Percentiles rank a stretch among this genome's conserved stretches.
phyloP scores from a whole-genome alignment of 2,888 invertebrate species.

The Zaprionus obscuricornis region DNA sequence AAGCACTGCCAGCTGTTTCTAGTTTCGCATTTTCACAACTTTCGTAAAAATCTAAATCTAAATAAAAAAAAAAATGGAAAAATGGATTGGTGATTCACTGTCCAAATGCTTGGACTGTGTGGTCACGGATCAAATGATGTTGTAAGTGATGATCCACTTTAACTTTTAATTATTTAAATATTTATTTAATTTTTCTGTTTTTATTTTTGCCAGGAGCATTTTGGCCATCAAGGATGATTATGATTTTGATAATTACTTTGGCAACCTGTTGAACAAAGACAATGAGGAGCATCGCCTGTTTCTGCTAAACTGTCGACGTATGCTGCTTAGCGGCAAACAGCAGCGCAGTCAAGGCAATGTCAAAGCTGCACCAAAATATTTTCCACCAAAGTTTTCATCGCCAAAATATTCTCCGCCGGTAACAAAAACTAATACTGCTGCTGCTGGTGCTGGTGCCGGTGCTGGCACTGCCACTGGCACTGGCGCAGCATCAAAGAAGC shows the following conservation, averaged over 20 bases:
- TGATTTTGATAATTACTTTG: slow-evolving; percentile 91
- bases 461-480: slow-evolving; percentile 9
- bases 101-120: slow-evolving; percentile 88
- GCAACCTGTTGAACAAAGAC: slow-evolving; percentile 88
- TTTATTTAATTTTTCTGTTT: neutral
- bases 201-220: slow-evolving; percentile 86
- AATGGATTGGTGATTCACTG: slow-evolving; percentile 87
- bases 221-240: slow-evolving; percentile 88
- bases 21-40: slow-evolving; percentile 16
- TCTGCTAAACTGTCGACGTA: slow-evolving; percentile 86
- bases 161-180: neutral
- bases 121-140: slow-evolving; percentile 88
- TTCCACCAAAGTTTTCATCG: too few species aligned
- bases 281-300: slow-evolving; percentile 88
- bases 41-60: neutral
- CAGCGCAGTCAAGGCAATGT: slow-evolving; percentile 34
- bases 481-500: slow-evolving; percentile 84
- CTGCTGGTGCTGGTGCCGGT: neutral
- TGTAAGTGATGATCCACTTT: slow-evolving; percentile 83
- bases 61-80: slow-evolving; percentile 85
- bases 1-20: slow-evolving; percentile 17
- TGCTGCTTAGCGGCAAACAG: slow-evolving; percentile 84
- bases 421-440: slow-evolving; percentile 12
- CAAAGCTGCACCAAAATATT: too few species aligned
- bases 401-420: too few species aligned